Percentiles rank a stretch among this genome's conserved stretches.
These are phyloP conservation scores for Acanthurus leucopareius DNA, from an alignment of 2,797 vertebrate genomes.

Conservation along the genomic window DNA sequence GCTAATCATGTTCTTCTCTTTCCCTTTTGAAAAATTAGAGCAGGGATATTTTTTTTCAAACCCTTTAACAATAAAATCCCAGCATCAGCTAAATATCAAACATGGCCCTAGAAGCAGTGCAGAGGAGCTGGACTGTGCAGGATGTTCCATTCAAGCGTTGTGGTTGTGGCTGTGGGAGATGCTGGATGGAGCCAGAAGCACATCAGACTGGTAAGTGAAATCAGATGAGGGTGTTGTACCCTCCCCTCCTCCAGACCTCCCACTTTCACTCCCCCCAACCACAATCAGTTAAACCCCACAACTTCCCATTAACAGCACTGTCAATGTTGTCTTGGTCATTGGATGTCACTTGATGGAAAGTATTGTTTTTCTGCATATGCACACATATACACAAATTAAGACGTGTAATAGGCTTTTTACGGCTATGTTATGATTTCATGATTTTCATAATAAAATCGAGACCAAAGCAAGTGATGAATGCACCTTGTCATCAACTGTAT, in stretches of 20 bases:
- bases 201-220: constrained; percentile 77
- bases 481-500: constrained; percentile 1
- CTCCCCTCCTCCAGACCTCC: constrained; percentile 69
- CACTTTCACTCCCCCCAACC: constrained; percentile 73
- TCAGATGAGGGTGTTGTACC: constrained; percentile 74
- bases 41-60: constrained; percentile 27
- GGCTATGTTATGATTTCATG: constrained; percentile 18
- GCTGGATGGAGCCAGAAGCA: constrained; percentile 66
- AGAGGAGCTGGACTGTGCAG: constrained; percentile 55
- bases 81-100: constrained; percentile 77
- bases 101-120: constrained; percentile 54
- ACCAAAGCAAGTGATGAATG: constrained; percentile 14
- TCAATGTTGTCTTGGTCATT: constrained; percentile 42
- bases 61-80: constrained; percentile 57
- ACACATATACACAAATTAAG: neutral
- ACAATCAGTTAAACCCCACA: constrained; percentile 63
- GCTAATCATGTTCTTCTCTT: constrained; percentile 37
- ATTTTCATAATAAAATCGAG: neutral
- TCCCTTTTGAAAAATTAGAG: constrained; percentile 41
- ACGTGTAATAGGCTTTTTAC: constrained; percentile 4
- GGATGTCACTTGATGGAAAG: constrained; percentile 13
- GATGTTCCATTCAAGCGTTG: constrained; percentile 73
- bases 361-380: constrained; percentile 8
- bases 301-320: constrained; percentile 60
- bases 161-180: constrained; percentile 74